phyloP scores from a whole-genome alignment of 2,888 invertebrate genomes.

The Ophion costatus region DNA sequence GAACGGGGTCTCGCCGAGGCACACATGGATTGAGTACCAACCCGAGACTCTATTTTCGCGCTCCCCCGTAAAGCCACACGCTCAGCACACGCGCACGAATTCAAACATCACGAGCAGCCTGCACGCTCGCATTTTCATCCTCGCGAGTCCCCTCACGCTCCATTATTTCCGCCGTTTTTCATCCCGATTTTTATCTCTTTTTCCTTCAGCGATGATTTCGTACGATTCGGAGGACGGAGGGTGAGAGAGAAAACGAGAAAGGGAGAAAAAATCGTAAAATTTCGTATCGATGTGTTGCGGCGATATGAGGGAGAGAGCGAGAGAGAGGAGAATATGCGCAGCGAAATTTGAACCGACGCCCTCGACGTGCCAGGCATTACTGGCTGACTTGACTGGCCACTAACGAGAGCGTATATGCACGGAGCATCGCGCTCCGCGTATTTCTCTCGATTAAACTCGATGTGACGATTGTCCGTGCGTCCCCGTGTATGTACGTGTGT shows the following conservation, averaged over 20 bases:
- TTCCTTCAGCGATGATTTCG: background rate
- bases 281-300: background rate
- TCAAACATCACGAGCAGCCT: constrained; percentile 32
- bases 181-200: background rate
- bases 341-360: constrained; percentile 46
- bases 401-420: constrained; percentile 30
- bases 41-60: constrained; percentile 65
- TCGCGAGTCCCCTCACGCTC: background rate
- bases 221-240: background rate
- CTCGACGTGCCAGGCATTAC: constrained; percentile 55
- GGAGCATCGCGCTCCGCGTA: constrained; percentile 35
- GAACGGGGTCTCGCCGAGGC: constrained; percentile 41
- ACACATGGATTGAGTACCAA: constrained; percentile 14
- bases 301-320: background rate
- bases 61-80: constrained; percentile 61
- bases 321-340: constrained; percentile 7
- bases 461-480: constrained; percentile 38
- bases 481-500: background rate
- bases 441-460: constrained; percentile 63
- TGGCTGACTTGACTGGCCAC: constrained; percentile 36
- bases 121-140: constrained; percentile 8
- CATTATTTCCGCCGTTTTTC: background rate
- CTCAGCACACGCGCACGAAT: constrained; percentile 31
- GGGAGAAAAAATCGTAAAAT: background rate
- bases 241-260: no score